phyloP scores from a whole-genome alignment of 2,888 invertebrate genomes.

The Epicampocera succincta region DNA sequence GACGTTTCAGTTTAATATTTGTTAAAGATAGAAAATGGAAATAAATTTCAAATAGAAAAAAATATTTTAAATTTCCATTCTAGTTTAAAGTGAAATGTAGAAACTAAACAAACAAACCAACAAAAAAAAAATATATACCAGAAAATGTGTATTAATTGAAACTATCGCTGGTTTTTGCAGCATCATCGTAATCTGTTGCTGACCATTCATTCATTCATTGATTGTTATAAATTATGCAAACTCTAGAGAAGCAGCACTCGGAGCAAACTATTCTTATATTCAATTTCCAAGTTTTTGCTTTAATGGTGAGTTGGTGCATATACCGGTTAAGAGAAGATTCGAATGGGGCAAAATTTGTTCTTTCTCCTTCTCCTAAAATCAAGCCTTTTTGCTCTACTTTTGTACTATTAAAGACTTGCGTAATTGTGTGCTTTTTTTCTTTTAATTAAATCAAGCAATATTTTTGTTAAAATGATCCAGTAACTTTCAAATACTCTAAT shows the following conservation, averaged over 20 bases:
- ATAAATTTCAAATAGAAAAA: conserved; percentile 20
- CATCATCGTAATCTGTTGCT: conserved; percentile 44
- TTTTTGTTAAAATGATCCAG: too few relatives aligned
- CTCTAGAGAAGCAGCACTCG: conserved; percentile 19
- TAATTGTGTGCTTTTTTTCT: too few relatives aligned
- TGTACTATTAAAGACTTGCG: too few relatives aligned
- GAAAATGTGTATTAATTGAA: conserved; percentile 1
- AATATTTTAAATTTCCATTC: conserved; percentile 34
- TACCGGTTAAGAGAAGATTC: conserved; percentile 11
- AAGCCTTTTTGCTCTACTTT: too few relatives aligned
- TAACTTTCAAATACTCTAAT: too few relatives aligned
- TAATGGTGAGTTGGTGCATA: conserved; percentile 42
- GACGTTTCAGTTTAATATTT: conserved; percentile 37
- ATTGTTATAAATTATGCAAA: conserved; percentile 68
- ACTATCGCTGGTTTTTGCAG: conserved; percentile 1
- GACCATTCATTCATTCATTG: conserved; percentile 22
- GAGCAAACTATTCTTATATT: conserved; percentile 11
- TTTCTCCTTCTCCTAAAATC: not conserved
- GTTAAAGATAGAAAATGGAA: conserved; percentile 40
- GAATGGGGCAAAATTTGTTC: conserved; percentile 18
- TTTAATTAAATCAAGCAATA: too few relatives aligned
- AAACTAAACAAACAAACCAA: too few relatives aligned
- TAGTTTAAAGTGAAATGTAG: conserved; percentile 23
- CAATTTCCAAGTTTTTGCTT: conserved; percentile 4
- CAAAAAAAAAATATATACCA: not conserved